Evolutionary conservation across 2,113 vertebrate genomes (phyloP).

Genomic region (Aegypius monachus): DNA sequence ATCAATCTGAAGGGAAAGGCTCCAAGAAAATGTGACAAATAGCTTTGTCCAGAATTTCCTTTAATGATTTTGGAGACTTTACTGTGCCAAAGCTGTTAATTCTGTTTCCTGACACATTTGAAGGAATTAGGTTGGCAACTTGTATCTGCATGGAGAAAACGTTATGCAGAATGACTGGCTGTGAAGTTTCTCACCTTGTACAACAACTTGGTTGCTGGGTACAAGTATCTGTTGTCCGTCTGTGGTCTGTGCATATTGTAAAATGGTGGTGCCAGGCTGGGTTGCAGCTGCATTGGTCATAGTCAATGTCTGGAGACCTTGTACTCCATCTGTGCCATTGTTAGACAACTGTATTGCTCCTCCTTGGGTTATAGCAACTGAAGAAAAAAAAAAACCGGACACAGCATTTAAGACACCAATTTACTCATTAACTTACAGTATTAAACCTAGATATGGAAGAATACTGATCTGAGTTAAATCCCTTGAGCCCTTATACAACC

Average conservation of each 20-base stretch:
- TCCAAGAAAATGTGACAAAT: neutral
- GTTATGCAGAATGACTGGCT: neutral
- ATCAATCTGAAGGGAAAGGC: neutral
- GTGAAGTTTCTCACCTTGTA: conserved; percentile 86
- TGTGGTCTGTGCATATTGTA: conserved; percentile 97
- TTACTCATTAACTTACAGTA: neutral
- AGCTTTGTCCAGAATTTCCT: neutral
- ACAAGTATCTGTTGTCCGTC: conserved; percentile 98
- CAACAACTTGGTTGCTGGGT: conserved; percentile 98
- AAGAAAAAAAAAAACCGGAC: conserved; percentile 25
- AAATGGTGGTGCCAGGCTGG: conserved; percentile 92
- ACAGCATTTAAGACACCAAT: conserved; percentile 36
- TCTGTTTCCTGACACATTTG: neutral
- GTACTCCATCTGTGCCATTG: conserved; percentile 95
- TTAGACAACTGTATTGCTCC: conserved; percentile 97
- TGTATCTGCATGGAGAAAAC: neutral
- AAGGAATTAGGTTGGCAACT: neutral
- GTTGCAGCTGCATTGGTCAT: conserved; percentile 90
- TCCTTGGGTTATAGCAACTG: conserved; percentile 98
- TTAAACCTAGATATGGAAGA: conserved; percentile 13
- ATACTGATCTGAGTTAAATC: neutral
- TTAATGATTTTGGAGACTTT: neutral
- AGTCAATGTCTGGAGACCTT: conserved; percentile 93
- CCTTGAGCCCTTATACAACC: neutral
- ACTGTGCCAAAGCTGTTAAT: neutral